Conservation (phyloP, 2,888 invertebrate species). For the Epirrhoe alternata region DNA sequence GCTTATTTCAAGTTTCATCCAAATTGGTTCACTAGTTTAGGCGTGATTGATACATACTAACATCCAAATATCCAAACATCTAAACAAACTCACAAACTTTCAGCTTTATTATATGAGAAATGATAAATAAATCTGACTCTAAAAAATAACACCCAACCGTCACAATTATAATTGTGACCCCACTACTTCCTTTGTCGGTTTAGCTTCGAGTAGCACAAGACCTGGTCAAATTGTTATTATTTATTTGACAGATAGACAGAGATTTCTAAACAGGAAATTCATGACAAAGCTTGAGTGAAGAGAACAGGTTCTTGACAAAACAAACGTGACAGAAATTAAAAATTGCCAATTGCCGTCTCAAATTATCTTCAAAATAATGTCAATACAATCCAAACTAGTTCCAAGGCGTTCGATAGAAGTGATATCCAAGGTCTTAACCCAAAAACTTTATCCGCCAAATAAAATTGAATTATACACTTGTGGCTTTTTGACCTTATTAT, state of each 20-base stretch:
- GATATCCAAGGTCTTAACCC: background rate
- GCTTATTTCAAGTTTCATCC: no score
- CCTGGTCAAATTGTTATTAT: background rate
- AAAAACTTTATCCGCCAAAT: background rate
- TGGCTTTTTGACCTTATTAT: constrained; percentile 10
- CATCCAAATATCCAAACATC: no score
- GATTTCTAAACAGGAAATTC: background rate
- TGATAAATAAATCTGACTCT: no score
- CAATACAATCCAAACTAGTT: background rate
- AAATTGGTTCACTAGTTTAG: no score
- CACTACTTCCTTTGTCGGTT: no score
- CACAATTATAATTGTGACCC: no score
- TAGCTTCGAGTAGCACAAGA: no score
- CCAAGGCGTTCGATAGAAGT: background rate
- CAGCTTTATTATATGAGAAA: no score
- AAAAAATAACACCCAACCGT: no score
- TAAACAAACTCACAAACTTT: no score
- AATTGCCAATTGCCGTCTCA: background rate
- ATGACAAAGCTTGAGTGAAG: background rate
- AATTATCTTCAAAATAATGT: background rate
- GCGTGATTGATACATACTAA: no score
- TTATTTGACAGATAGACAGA: background rate
- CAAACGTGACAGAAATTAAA: background rate
- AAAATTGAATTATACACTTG: constrained; percentile 1
- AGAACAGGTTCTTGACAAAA: background rate